Evolutionary conservation across 1,140 invertebrate species (phyloP).

Genomic region (Sinella curviseta): DNA sequence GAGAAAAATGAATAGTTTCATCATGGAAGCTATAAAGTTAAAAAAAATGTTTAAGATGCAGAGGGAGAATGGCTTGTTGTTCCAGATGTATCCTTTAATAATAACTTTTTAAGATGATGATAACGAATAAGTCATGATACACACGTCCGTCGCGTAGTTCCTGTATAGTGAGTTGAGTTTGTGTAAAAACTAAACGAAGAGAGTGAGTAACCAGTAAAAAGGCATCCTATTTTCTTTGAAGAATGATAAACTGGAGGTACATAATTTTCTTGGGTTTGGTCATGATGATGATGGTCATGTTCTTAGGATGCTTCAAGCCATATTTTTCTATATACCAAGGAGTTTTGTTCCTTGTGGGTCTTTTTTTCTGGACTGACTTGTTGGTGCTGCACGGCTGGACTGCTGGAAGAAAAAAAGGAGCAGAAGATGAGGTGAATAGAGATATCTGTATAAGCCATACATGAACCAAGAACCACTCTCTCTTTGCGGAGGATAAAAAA

Average conservation of each 20-base stretch:
- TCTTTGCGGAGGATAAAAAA: background rate
- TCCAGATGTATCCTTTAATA: too few species aligned
- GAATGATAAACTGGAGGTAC: background rate
- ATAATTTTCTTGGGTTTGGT: background rate
- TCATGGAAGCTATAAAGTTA: too few species aligned
- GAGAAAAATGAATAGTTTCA: too few species aligned
- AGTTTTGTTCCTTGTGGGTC: background rate
- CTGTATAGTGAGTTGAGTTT: too few species aligned
- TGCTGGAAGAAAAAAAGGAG: too few species aligned
- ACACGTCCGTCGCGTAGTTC: too few species aligned
- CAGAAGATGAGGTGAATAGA: too few species aligned
- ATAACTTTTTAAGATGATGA: background rate
- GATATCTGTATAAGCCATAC: too few species aligned
- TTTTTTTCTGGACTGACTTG: background rate
- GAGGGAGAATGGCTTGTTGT: background rate
- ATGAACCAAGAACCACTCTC: too few species aligned
- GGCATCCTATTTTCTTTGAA: background rate
- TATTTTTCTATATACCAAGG: background rate
- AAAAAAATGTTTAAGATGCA: too few species aligned
- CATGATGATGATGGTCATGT: background rate
- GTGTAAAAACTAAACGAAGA: too few species aligned
- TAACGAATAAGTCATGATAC: background rate
- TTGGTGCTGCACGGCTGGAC: background rate
- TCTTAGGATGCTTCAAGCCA: background rate
- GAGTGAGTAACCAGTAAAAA: too few species aligned